Percentiles rank a stretch among this genome's conserved stretches.
Conservation (phyloP, 2,113 vertebrate genomes). For the Lepisosteus oculatus region DNA sequence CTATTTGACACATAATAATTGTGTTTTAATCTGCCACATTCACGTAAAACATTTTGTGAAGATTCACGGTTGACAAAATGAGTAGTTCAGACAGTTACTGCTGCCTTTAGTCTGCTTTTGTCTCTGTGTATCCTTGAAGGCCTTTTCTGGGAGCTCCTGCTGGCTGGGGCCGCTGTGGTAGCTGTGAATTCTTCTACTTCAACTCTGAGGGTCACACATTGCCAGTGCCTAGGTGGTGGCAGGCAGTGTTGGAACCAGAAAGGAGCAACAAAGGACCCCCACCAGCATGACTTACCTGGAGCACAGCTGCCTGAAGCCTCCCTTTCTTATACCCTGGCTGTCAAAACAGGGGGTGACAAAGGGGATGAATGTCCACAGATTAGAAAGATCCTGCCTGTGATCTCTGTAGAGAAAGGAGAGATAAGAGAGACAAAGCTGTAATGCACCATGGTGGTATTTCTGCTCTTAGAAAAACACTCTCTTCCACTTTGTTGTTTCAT, state of each 20-base stretch:
- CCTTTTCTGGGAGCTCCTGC: too few species aligned
- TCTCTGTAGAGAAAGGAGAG: constrained; percentile 16
- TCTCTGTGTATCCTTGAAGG: too few species aligned
- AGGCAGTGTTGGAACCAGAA: neutral
- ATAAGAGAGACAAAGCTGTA: constrained; percentile 38
- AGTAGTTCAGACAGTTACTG: too few species aligned
- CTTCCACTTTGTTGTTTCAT: constrained; percentile 9
- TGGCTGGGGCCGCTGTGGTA: too few species aligned
- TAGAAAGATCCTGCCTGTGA: constrained; percentile 18
- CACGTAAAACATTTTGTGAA: too few species aligned
- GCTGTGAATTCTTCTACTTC: too few species aligned
- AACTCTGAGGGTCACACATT: neutral
- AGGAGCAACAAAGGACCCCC: constrained; percentile 29
- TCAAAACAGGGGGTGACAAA: constrained; percentile 17
- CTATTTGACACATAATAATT: too few species aligned
- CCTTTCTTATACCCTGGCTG: constrained; percentile 10
- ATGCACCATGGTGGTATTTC: constrained; percentile 31
- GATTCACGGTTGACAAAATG: too few species aligned
- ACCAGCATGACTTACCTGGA: constrained; percentile 11
- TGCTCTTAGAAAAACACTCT: constrained; percentile 29
- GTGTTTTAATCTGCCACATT: too few species aligned
- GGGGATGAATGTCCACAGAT: constrained; percentile 25
- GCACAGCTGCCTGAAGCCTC: neutral
- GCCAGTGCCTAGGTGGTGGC: neutral
- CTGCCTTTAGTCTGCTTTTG: too few species aligned